Evolutionary conservation across 2,888 invertebrate species (phyloP).

Genomic region (Hirtodrosophila alboralis): DNA sequence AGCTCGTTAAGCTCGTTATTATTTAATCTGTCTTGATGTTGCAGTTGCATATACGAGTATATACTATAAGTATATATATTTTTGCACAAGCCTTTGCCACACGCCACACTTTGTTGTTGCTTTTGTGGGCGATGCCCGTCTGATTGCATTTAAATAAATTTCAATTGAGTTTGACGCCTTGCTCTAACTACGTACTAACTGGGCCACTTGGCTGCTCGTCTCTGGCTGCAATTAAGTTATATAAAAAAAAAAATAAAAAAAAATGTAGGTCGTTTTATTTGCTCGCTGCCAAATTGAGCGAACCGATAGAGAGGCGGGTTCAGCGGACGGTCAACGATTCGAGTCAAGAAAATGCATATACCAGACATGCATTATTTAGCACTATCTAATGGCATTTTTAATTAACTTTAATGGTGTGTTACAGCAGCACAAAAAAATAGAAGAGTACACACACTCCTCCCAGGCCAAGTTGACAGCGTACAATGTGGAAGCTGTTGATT

Average conservation of each 20-base stretch:
- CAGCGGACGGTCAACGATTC: slow-evolving; percentile 1
- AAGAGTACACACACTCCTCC: neutral
- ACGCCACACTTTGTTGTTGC: slow-evolving; percentile 22
- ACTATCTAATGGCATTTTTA: slow-evolving; percentile 52
- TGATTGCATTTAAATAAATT: slow-evolving; percentile 77
- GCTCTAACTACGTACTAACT: slow-evolving; percentile 40
- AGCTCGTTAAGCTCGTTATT: slow-evolving; percentile 28
- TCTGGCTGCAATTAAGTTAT: slow-evolving; percentile 47
- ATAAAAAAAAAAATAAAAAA: too few relatives aligned
- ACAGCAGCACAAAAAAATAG: slow-evolving; percentile 14
- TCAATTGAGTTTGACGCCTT: slow-evolving; percentile 70
- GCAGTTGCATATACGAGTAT: slow-evolving; percentile 5
- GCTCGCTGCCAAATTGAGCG: slow-evolving; percentile 54
- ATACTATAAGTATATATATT: too few relatives aligned
- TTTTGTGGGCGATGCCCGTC: slow-evolving; percentile 56
- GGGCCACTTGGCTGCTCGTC: slow-evolving; percentile 39
- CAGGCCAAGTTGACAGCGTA: slow-evolving; percentile 1
- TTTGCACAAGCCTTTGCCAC: slow-evolving; percentile 16
- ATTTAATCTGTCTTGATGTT: slow-evolving; percentile 32
- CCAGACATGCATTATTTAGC: slow-evolving; percentile 40
- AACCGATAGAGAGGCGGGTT: slow-evolving; percentile 3
- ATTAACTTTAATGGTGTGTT: slow-evolving; percentile 43
- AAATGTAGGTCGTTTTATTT: slow-evolving; percentile 45
- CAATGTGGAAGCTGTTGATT: slow-evolving; percentile 21
- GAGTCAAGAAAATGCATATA: slow-evolving; percentile 17